Base-by-base conservation (phyloP, 2,113 vertebrate genomes). In the Trachemys scripta region DNA sequence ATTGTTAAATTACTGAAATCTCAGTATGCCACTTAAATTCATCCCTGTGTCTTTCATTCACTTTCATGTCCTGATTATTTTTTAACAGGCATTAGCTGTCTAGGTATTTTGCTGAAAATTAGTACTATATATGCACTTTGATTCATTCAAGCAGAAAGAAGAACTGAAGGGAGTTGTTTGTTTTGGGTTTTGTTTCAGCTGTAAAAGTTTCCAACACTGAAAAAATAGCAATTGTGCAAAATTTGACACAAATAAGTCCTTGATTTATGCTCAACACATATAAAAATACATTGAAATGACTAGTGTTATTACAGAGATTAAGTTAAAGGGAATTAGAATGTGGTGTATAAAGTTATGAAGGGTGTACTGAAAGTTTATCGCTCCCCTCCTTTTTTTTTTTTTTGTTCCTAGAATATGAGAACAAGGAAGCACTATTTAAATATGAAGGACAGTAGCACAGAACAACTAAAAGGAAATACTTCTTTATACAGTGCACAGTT, bases 151-250 rank as follows among this genome's bases (percentile, higher is more conserved):
- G 65, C 9, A 57, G 5, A 84, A 93, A 86, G 1, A 3, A 62
- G 6, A 11, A 59, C 25, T 1, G 35, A 84, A 42, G 38, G 4
- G 4, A 9, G 24, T 2, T 20, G 1, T 0, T 1, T 29, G 1
- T 17, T 69, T 62, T 31, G 0, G 0, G 85, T 88, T 90, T 75
- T 35, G 24, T 78, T 78, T 42, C 82, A 90, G 90, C 17, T 4
- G 51, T 1, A 14, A 56, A 50, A 42, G 0, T 62, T 9, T 84
- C 45, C 5, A 89, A 4, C 6, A 69, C 10, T 50, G 24, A 42
- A 12, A 88, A 1, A 5, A 31, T 4, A 1, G 9, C 7, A n/a
- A 47, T 35, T 20, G 3, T 31, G 4, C 3, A 56, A 93, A 92
- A 56, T 42, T 5, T 22, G 82, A 2, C 22, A 50, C 53, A 45